phyloP scores from a whole-genome alignment of 2,113 vertebrate species.

The Zapornia atra region DNA sequence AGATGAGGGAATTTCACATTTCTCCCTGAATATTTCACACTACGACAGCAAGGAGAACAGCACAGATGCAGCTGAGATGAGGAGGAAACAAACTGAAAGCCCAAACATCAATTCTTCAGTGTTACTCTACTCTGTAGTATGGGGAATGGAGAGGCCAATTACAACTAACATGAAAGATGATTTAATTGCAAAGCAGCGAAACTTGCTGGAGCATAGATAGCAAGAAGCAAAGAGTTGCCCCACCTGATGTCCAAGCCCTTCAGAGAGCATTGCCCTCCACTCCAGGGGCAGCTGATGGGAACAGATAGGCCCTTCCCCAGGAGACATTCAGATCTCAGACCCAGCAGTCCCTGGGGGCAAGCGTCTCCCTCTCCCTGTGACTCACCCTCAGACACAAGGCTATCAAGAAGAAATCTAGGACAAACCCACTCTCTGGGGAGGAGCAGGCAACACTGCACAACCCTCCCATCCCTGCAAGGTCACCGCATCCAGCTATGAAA shows the following conservation, averaged over 20 bases:
- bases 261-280: not conserved
- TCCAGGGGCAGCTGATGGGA: not conserved
- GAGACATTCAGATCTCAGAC: not conserved
- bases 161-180: conserved; percentile 9
- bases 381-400: not conserved
- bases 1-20: conserved; percentile 29
- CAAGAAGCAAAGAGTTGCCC: not conserved
- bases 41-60: not conserved
- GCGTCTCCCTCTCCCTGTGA: not conserved
- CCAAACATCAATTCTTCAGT: not conserved
- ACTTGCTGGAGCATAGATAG: not conserved
- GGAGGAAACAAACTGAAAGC: not conserved
- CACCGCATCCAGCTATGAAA: not conserved
- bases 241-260: not conserved
- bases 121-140: not conserved
- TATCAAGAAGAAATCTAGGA: not conserved
- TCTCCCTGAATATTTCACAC: conserved; percentile 19
- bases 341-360: not conserved
- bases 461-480: not conserved
- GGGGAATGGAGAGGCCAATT: not conserved
- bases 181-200: not conserved
- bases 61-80: not conserved
- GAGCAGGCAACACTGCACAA: not conserved
- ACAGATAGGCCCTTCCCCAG: not conserved
- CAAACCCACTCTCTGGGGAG: not conserved